Percentiles rank a stretch among this genome's conserved stretches.
Evolutionary conservation across 2,888 invertebrate genomes (phyloP).

Genomic region (Parnassius smintheus): DNA sequence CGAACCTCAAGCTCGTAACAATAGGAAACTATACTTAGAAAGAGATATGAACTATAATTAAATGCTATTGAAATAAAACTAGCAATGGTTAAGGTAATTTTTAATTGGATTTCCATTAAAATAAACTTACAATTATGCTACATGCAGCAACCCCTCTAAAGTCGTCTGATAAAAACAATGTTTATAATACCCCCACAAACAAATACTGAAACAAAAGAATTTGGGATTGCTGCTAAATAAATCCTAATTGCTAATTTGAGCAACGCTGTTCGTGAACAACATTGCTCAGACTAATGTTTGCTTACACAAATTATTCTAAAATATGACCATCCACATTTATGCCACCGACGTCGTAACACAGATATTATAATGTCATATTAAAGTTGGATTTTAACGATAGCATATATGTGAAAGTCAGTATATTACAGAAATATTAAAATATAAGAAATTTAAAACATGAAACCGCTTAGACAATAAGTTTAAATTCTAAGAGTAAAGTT

Average conservation of each 20-base stretch:
- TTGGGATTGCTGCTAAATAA: conserved; percentile 19
- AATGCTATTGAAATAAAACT: conserved; percentile 35
- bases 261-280: background rate
- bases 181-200: conserved; percentile 35
- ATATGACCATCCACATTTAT: conserved; percentile 15
- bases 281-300: conserved; percentile 20
- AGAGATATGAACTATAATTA: too few relatives aligned
- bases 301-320: conserved; percentile 19
- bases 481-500: conserved; percentile 27
- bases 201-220: conserved; percentile 42
- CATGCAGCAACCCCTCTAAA: conserved; percentile 39
- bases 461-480: conserved; percentile 38
- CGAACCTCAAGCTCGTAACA: too few relatives aligned
- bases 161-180: conserved; percentile 24
- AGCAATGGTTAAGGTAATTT: conserved; percentile 38
- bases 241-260: conserved; percentile 19
- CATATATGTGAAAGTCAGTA: conserved; percentile 19
- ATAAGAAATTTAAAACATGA: conserved; percentile 37
- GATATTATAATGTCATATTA: background rate
- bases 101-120: conserved; percentile 53
- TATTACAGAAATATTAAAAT: conserved; percentile 34
- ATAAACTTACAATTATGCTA: conserved; percentile 52
- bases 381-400: background rate
- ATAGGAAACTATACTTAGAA: too few relatives aligned
- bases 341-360: conserved; percentile 4